phyloP scores from a whole-genome alignment of 2,888 invertebrate species.

The Amorpha juglandis region DNA sequence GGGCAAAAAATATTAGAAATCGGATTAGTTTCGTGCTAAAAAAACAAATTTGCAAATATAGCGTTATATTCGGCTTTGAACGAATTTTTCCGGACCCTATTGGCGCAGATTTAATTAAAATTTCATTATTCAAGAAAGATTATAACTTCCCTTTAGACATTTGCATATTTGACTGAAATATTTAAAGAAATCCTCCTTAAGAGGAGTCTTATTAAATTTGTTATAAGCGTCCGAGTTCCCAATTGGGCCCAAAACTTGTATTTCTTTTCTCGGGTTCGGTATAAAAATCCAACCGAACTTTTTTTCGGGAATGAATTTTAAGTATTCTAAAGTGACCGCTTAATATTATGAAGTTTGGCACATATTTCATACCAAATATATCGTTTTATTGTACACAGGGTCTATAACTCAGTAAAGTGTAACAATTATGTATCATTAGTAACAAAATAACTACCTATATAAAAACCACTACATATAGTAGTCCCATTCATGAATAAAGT shows the following conservation, averaged over 20 bases:
- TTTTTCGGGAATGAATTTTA: slow-evolving; percentile 63
- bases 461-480: too few relatives aligned
- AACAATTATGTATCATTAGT: too few relatives aligned
- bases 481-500: too few relatives aligned
- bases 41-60: slow-evolving; percentile 43
- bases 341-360: slow-evolving; percentile 46
- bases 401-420: too few relatives aligned
- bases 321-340: slow-evolving; percentile 50
- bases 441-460: too few relatives aligned
- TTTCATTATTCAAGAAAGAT: slow-evolving; percentile 71
- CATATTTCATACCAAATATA: background rate
- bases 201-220: slow-evolving; percentile 71
- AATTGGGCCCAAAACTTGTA: slow-evolving; percentile 55
- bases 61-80: slow-evolving; percentile 38
- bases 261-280: slow-evolving; percentile 54
- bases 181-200: slow-evolving; percentile 68
- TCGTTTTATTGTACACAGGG: too few relatives aligned
- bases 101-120: slow-evolving; percentile 67
- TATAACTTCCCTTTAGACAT: slow-evolving; percentile 71
- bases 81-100: slow-evolving; percentile 51
- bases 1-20: slow-evolving; percentile 15
- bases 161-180: slow-evolving; percentile 73
- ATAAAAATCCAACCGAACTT: slow-evolving; percentile 51
- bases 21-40: slow-evolving; percentile 23
- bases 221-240: slow-evolving; percentile 60